Conservation (phyloP, 2,888 invertebrate genomes). For the Pristionchus fissidentatus region DNA sequence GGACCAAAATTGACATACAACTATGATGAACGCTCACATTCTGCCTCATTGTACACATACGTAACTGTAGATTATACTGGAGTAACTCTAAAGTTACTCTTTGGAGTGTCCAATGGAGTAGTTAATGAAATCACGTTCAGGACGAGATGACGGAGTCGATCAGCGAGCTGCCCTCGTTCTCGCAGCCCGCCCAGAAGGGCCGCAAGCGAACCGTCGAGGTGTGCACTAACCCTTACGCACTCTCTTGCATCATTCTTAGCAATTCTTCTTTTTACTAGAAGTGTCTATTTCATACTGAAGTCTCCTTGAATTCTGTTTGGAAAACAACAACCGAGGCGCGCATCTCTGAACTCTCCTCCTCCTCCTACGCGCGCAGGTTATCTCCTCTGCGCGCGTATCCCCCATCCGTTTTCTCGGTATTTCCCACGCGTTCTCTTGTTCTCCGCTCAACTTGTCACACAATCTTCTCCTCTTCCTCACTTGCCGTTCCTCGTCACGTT, state of each 20-base stretch:
- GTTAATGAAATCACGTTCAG: conserved; percentile 50
- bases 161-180: conserved; percentile 74
- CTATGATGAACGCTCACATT: too few species aligned
- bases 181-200: conserved; percentile 47
- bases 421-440: conserved; percentile 1
- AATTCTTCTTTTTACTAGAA: conserved; percentile 12
- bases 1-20: too few species aligned
- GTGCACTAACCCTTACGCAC: background rate
- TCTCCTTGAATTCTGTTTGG: too few species aligned
- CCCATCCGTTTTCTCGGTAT: too few species aligned
- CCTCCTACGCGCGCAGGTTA: background rate
- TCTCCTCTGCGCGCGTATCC: background rate
- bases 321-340: too few species aligned
- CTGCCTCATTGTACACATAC: too few species aligned
- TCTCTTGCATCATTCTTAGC: conserved; percentile 16
- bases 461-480: background rate
- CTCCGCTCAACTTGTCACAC: background rate
- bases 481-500: conserved; percentile 34
- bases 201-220: conserved; percentile 44
- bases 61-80: too few species aligned
- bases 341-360: conserved; percentile 9
- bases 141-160: conserved; percentile 75
- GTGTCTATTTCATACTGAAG: too few species aligned
- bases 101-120: background rate
- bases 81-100: background rate